Base-by-base conservation (phyloP, 1,140 invertebrate genomes). In the Drosophila lini region DNA sequence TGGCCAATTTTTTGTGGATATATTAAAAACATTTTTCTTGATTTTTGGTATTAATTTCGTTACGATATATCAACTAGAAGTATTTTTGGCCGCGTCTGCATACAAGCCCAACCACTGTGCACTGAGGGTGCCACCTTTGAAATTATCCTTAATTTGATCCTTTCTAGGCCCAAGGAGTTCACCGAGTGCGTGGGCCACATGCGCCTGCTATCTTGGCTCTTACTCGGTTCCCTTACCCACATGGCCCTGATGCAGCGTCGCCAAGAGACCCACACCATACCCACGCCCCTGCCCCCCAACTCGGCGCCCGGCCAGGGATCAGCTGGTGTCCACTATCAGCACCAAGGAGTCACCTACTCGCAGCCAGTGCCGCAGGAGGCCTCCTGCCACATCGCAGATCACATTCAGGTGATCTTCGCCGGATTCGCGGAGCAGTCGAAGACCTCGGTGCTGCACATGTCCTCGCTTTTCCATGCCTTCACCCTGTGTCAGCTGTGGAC, bases 341-440 rank as follows among this genome's bases (percentile, higher is more conserved):
- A 92, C 44, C 86, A 81, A 19, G 78, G 91, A 41, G 80, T 91
- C 0, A 91, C 93, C 34, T 91, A 94, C 75, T 98, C 96, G 78
- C 96, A 97, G 82, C 98, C 98, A 11, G 96, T 99, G 70, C 98
- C 98, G 16, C 96, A 99, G 85, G 98, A 99, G 93, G 97, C 97
- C 40, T 98, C 97, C 31, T 97, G 97, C 85, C 97, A 99, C 91
- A 97, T 99, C 83, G 98, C 98, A 32, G 98, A 99, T 94, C 98
- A 99, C 91, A 96, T 99, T 64, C 97, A 99, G 94, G 97, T 98
- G 58, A 96, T 97, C 78, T 95, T 99, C 93, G 96, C 97, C 16
- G 98, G 98, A 11, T 99, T 99, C 94, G 97, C 98, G 40, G 98
- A 99, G 92, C 98, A 99, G 90, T 96, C 96, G 6, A 99, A 98